These are phyloP conservation scores for Clarias batrachus DNA, from an alignment of 2,113 vertebrate genomes.

Conservation along the genomic window DNA sequence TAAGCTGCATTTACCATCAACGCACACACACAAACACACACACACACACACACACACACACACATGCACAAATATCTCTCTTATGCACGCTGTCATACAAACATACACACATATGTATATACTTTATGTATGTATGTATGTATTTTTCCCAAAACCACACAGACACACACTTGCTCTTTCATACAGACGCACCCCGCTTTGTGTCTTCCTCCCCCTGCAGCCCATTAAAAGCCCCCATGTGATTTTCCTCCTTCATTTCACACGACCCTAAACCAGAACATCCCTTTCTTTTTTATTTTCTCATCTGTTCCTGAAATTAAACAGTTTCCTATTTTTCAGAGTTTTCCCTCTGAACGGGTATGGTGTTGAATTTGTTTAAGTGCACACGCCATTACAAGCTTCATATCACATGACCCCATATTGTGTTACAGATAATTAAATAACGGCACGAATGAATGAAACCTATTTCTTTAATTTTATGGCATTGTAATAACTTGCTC, in stretches of 20 bases:
- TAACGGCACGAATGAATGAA: background rate
- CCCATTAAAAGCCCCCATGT: constrained; percentile 10
- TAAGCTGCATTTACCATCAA: constrained; percentile 51
- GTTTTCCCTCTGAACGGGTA: background rate
- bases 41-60: background rate
- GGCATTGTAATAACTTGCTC: background rate
- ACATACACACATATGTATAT: constrained; percentile 7
- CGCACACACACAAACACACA: constrained; percentile 18
- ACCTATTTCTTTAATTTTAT: background rate
- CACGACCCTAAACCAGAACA: constrained; percentile 7
- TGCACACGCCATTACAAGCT: background rate
- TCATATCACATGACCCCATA: background rate
- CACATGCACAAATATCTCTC: background rate
- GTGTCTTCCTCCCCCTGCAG: background rate
- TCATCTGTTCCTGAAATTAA: constrained; percentile 10
- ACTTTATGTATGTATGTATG: background rate
- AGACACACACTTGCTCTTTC: background rate
- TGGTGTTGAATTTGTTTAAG: background rate
- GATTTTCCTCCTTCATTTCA: constrained; percentile 16
- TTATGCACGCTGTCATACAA: background rate
- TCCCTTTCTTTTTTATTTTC: background rate
- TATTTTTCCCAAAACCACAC: background rate
- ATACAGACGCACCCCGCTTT: background rate
- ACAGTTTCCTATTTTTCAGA: background rate
- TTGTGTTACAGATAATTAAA: background rate